These are phyloP conservation scores for Salpingus planirostris DNA, from an alignment of 2,888 invertebrate species.

Conservation along the genomic window DNA sequence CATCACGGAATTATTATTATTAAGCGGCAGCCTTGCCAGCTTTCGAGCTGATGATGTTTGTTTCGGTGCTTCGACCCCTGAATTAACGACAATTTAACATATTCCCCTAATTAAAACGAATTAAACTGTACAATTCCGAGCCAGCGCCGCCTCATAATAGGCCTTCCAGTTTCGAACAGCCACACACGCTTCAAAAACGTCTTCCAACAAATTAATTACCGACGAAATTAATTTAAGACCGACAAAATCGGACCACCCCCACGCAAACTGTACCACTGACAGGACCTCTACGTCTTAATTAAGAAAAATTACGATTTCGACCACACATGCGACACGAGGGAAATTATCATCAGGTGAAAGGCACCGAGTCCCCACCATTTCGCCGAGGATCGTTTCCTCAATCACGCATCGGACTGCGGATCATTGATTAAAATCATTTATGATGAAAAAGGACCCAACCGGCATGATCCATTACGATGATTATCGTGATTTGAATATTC, in stretches of 20 bases:
- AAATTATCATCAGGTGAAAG: no score
- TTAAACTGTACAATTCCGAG: conserved; percentile 5
- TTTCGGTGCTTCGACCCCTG: conserved; percentile 1
- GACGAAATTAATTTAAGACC: neutral
- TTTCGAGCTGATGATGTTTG: conserved; percentile 5
- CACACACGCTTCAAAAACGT: neutral
- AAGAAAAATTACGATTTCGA: no score
- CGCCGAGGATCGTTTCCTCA: no score
- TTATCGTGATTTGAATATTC: conserved; percentile 12
- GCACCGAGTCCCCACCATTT: no score
- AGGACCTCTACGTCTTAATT: no score
- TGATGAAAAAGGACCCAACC: neutral
- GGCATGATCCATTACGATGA: conserved; percentile 3
- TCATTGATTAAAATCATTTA: no score
- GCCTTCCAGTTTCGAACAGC: conserved; percentile 3
- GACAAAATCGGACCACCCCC: no score
- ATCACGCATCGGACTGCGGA: no score
- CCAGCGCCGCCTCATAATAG: no score
- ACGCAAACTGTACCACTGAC: no score
- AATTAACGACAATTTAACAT: conserved; percentile 10
- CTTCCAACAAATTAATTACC: neutral
- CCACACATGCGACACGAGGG: no score
- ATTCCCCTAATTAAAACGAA: conserved; percentile 11
- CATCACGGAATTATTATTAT: conserved; percentile 1
- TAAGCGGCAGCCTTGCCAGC: neutral